Conservation (phyloP, 2,797 vertebrate species). For the Gila robusta region DNA sequence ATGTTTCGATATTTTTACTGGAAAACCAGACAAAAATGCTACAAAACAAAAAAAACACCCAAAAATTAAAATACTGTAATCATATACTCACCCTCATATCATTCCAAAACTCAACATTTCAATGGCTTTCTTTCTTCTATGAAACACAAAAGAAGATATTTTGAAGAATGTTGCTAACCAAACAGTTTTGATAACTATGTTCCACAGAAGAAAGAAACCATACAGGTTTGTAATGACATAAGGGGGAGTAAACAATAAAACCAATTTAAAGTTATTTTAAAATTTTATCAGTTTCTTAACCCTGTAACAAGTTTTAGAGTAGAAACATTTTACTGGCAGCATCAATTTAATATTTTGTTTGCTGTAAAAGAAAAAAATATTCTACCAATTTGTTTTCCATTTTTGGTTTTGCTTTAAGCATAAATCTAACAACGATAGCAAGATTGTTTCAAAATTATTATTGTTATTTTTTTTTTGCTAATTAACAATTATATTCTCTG, state of each 20-base stretch:
- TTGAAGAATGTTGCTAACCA: not conserved
- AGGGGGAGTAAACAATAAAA: not conserved
- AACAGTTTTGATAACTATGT: not conserved
- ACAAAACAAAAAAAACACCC: accelerated
- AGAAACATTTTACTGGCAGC: too few species aligned
- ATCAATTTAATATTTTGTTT: too few species aligned
- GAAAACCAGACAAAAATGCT: not conserved
- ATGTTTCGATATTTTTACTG: not conserved
- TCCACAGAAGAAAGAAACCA: not conserved
- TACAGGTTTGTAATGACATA: not conserved
- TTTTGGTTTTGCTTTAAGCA: too few species aligned
- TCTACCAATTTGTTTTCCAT: too few species aligned
- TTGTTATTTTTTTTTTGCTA: too few species aligned
- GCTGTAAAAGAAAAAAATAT: too few species aligned
- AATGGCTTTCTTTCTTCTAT: not conserved
- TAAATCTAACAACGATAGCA: too few species aligned
- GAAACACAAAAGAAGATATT: not conserved
- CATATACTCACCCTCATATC: not conserved
- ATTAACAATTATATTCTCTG: not conserved
- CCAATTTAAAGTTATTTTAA: too few species aligned
- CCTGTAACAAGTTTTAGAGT: too few species aligned
- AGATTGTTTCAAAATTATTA: too few species aligned
- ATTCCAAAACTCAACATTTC: not conserved
- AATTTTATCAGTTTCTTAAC: too few species aligned
- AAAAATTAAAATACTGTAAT: not conserved